Percentiles rank a stretch among this genome's conserved stretches.
Evolutionary conservation across 2,888 invertebrate species (phyloP).

Genomic region (Minunthozetes semirufus): DNA sequence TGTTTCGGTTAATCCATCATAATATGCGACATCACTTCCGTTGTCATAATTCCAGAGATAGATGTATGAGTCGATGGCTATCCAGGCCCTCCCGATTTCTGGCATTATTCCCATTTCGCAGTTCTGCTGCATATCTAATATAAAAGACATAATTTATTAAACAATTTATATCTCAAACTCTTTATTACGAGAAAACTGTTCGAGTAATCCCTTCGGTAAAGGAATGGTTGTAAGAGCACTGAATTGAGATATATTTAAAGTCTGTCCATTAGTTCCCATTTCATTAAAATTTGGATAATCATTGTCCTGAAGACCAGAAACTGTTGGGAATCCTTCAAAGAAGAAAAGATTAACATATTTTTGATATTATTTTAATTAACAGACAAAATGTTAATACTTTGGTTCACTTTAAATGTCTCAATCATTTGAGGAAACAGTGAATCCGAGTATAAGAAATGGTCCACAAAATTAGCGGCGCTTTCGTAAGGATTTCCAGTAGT

Average conservation of each 20-base stretch:
- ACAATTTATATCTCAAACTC: not conserved
- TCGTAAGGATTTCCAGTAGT: conserved; percentile 49
- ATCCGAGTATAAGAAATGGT: conserved; percentile 64
- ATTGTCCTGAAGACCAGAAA: conserved; percentile 79
- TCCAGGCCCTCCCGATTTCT: conserved; percentile 91
- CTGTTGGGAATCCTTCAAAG: conserved; percentile 56
- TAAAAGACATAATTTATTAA: conserved; percentile 8
- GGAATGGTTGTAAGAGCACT: conserved; percentile 72
- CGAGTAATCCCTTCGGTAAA: conserved; percentile 84
- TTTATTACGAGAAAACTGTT: conserved; percentile 78
- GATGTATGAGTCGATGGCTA: conserved; percentile 94
- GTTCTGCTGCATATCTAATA: conserved; percentile 81
- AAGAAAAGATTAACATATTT: not conserved
- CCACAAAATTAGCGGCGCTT: conserved; percentile 70
- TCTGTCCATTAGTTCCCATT: conserved; percentile 57
- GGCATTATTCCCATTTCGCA: conserved; percentile 96
- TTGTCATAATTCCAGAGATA: conserved; percentile 97
- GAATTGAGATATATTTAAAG: conserved; percentile 45
- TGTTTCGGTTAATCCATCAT: conserved; percentile 87
- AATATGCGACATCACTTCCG: conserved; percentile 89
- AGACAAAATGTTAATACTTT: conserved; percentile 49
- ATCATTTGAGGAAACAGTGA: conserved; percentile 64
- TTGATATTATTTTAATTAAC: not conserved
- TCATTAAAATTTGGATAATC: conserved; percentile 76
- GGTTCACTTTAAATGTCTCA: conserved; percentile 58